Conservation (phyloP, 1,140 invertebrate species). For the Anastrepha ludens region DNA sequence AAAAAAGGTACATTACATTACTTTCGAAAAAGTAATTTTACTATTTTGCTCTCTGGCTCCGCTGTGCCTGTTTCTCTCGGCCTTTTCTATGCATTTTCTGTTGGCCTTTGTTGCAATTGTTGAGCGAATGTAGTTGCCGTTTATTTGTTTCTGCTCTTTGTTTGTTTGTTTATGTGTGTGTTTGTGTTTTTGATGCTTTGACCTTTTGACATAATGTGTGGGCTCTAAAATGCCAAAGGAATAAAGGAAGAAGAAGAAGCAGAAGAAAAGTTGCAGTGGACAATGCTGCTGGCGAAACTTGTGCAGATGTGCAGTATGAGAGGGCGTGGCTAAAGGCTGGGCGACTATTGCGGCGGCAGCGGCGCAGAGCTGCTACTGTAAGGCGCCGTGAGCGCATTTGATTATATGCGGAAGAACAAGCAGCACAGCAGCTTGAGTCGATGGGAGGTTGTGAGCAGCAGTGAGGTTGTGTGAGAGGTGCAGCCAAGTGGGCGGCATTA, state of each 20-base stretch:
- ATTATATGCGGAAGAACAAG: neutral
- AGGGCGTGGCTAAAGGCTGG: neutral
- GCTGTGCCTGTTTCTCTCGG: neutral
- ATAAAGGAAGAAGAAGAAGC: neutral
- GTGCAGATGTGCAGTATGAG: neutral
- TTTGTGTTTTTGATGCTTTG: constrained; percentile 23
- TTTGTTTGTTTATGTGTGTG: constrained; percentile 4
- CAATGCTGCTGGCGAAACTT: constrained; percentile 10
- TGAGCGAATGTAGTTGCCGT: constrained; percentile 16
- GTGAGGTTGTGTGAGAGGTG: no score
- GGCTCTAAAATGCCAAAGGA: constrained; percentile 40
- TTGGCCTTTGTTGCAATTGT: constrained; percentile 14
- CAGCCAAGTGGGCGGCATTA: neutral
- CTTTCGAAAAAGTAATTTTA: constrained; percentile 39
- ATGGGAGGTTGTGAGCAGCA: neutral
- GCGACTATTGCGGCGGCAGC: neutral
- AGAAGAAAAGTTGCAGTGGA: neutral
- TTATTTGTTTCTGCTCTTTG: neutral
- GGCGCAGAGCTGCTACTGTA: neutral
- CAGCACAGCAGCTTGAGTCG: neutral
- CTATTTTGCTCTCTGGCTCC: neutral
- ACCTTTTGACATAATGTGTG: constrained; percentile 54
- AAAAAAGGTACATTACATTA: constrained; percentile 39
- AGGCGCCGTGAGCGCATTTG: neutral
- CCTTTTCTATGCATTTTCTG: neutral